Conservation (phyloP, 1,140 invertebrate species). For the Heliconius hermathena region DNA sequence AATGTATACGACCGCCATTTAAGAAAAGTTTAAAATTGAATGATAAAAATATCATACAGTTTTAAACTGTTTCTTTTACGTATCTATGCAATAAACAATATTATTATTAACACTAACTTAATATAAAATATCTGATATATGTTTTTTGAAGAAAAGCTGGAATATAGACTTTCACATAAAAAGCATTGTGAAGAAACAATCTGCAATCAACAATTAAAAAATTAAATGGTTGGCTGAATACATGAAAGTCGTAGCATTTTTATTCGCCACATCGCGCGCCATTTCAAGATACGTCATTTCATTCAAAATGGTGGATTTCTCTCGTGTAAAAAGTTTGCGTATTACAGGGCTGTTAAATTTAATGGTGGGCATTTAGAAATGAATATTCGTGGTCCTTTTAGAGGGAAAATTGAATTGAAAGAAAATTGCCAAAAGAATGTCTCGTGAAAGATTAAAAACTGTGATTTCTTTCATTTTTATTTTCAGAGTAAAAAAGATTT, state of each 20-base stretch:
- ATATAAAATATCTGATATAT: neutral
- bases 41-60: neutral
- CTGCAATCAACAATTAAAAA: slow-evolving; percentile 32
- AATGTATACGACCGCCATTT: neutral
- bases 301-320: slow-evolving; percentile 35
- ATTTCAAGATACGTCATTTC: slow-evolving; percentile 40
- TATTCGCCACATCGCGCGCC: slow-evolving; percentile 38
- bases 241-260: slow-evolving; percentile 17
- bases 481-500: neutral
- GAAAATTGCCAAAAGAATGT: slow-evolving; percentile 12
- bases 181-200: slow-evolving; percentile 23
- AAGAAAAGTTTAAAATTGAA: neutral
- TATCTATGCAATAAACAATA: neutral
- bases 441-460: slow-evolving; percentile 14
- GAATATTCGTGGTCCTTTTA: slow-evolving; percentile 5
- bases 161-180: slow-evolving; percentile 7
- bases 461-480: neutral
- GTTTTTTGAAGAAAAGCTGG: neutral
- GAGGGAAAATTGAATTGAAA: slow-evolving; percentile 7
- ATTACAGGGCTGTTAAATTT: slow-evolving; percentile 32
- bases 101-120: neutral
- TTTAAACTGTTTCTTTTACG: neutral
- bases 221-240: slow-evolving; percentile 26
- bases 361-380: slow-evolving; percentile 13
- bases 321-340: slow-evolving; percentile 35